phyloP scores from a whole-genome alignment of 1,140 invertebrate genomes.

The Oncopodura yosiiana region DNA sequence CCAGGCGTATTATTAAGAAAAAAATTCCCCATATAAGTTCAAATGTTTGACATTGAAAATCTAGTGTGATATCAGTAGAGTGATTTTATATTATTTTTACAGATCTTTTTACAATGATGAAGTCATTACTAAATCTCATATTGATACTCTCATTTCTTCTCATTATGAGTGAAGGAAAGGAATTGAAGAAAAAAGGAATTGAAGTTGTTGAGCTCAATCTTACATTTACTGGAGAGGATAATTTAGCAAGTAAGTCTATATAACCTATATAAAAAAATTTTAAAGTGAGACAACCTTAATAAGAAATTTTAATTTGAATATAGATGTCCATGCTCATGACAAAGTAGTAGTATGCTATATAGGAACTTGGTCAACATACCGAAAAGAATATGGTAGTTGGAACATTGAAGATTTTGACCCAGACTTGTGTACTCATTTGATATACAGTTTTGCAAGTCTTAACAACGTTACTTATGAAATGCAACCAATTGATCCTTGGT shows the following conservation, averaged over 20 bases:
- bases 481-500: constrained; percentile 56
- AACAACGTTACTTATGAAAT: constrained; percentile 55
- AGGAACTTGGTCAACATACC: constrained; percentile 65
- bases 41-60: no score
- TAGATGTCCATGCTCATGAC: constrained; percentile 39
- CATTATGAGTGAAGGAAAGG: no score
- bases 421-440: constrained; percentile 71
- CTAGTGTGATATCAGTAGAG: no score
- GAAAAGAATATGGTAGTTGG: constrained; percentile 47
- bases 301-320: constrained; percentile 11
- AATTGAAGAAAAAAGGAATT: no score
- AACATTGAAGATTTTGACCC: constrained; percentile 50
- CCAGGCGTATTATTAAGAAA: no score
- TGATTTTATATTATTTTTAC: no score
- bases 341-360: constrained; percentile 69
- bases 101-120: no score
- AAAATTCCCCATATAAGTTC: no score
- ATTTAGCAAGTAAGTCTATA: constrained; percentile 9
- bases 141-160: no score
- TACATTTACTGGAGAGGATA: constrained; percentile 15
- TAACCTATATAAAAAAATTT: not conserved
- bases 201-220: constrained; percentile 9
- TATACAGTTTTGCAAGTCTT: constrained; percentile 77
- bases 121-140: no score
- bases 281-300: not conserved